A percentile compares a stretch with the other conserved stretches of the same genome.
Conservation (phyloP, 2,797 vertebrate species). For the Lates japonicus region DNA sequence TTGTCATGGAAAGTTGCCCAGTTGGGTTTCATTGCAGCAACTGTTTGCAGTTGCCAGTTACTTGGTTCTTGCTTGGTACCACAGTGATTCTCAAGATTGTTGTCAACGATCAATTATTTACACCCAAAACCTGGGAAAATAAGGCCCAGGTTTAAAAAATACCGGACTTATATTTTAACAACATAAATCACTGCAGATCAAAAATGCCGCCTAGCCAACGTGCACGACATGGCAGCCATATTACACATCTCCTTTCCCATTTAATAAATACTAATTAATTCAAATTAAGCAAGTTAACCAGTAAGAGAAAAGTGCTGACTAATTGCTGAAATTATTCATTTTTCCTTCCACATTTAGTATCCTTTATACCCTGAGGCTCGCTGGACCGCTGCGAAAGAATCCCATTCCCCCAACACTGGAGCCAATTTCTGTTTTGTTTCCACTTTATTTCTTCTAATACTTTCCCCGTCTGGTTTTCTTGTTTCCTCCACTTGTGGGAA, state of each 20-base stretch:
- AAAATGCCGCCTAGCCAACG: slow-evolving; percentile 6
- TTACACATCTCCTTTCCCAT: not conserved
- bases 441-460: slow-evolving; percentile 62
- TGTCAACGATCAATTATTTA: too few relatives aligned
- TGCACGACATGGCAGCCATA: not conserved
- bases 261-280: slow-evolving; percentile 40
- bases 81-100: too few relatives aligned
- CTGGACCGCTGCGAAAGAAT: slow-evolving; percentile 33
- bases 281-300: slow-evolving; percentile 17
- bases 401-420: slow-evolving; percentile 30
- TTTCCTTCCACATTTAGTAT: slow-evolving; percentile 25
- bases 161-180: not conserved
- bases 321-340: slow-evolving; percentile 53
- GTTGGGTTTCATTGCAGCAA: too few relatives aligned
- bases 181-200: slow-evolving; percentile 8
- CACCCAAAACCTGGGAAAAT: too few relatives aligned
- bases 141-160: too few relatives aligned
- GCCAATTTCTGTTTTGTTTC: slow-evolving; percentile 64
- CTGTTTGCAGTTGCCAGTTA: too few relatives aligned
- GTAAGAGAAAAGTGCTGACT: slow-evolving; percentile 35
- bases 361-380: slow-evolving; percentile 45
- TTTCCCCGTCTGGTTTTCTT: slow-evolving; percentile 35
- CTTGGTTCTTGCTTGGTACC: too few relatives aligned
- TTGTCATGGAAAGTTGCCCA: too few relatives aligned
- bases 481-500: slow-evolving; percentile 42